Evolutionary conservation across 2,797 vertebrate species (phyloP), one percentile per base, ranked within the genome.

Genomic region (Anguilla obscura): DNA sequence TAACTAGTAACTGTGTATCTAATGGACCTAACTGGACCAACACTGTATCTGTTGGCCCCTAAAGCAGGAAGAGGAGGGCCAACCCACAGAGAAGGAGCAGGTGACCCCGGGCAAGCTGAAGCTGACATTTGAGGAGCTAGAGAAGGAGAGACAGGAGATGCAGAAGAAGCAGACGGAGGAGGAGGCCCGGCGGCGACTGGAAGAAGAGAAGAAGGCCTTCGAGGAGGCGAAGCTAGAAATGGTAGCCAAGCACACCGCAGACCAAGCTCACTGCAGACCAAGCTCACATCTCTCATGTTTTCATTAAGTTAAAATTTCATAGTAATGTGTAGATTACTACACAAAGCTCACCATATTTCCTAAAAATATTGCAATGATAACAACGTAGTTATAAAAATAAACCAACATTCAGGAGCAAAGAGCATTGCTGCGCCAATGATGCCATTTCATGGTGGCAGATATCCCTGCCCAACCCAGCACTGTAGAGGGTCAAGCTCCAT

Each of bases 101-200:
- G 87, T 94, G 87, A 96, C 95, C 90, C 97, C 98, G 87, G 98
- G 98, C 69, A 99, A 97, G 94, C 92, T 99, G 91, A 98, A 97
- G 88, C 85, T 99, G 92, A 98, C 98, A 1, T 99, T 99, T 93
- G 99, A 99, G 93, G 98, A 99, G 91, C 84, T 97, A 87, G 99
- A 99, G 92, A 97, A 94, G 92, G 97, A 98, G 79, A 96, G 99
- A 85, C 99, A 99, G 93, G 97, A 99, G 90, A 95, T 96, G 12
- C 96, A 94, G 91, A 98, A 80, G 93, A 96, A 94, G 91, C 96
- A 96, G 89, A 96, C 97, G 0, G 98, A 98, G 90, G 97, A 98
- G 82, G 97, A 97, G 83, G 97, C 98, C 10, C 95, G 97, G 63
- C 96, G 94, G 2, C 97, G 98, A n/a, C 93, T 99, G 88, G 88